These are phyloP conservation scores for Drosophila austrosaltans DNA, from an alignment of 2,888 invertebrate genomes.

Conservation along the genomic window DNA sequence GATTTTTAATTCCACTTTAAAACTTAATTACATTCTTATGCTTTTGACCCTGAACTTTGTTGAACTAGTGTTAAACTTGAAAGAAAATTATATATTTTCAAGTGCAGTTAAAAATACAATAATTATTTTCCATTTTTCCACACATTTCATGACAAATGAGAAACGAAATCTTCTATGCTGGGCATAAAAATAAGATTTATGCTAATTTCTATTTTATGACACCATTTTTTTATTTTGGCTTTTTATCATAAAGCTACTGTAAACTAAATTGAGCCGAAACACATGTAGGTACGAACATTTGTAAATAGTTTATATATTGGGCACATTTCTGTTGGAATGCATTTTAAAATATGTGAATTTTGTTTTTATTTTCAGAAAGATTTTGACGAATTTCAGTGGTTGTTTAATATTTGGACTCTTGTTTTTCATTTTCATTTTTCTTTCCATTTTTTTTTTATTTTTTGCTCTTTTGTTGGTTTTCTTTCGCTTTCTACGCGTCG, in stretches of 20 bases:
- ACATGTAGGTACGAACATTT: neutral
- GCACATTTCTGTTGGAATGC: slow-evolving; percentile 42
- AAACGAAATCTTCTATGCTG: slow-evolving; percentile 15
- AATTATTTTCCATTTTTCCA: neutral
- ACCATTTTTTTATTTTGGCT: slow-evolving; percentile 2
- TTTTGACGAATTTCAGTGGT: slow-evolving; percentile 21
- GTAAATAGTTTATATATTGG: slow-evolving; percentile 40
- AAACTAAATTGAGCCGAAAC: slow-evolving; percentile 13
- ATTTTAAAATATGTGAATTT: slow-evolving; percentile 47
- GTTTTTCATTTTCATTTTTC: slow-evolving; percentile 29
- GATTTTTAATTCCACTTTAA: neutral
- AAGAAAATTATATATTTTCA: neutral
- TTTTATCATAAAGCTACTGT: slow-evolving; percentile 3
- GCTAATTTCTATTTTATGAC: slow-evolving; percentile 51
- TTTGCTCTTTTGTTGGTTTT: slow-evolving; percentile 30
- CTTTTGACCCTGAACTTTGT: slow-evolving; percentile 1
- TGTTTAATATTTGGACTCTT: slow-evolving; percentile 1
- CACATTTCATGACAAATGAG: neutral
- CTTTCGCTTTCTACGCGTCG: slow-evolving; percentile 75
- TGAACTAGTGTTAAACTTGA: neutral
- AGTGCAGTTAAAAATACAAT: neutral
- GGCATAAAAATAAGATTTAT: slow-evolving; percentile 57
- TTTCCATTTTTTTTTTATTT: slow-evolving; percentile 15
- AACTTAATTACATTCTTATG: neutral
- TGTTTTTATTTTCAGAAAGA: neutral